Evolutionary conservation across 2,888 invertebrate genomes (phyloP).

Genomic region (Xestobium rufovillosum): DNA sequence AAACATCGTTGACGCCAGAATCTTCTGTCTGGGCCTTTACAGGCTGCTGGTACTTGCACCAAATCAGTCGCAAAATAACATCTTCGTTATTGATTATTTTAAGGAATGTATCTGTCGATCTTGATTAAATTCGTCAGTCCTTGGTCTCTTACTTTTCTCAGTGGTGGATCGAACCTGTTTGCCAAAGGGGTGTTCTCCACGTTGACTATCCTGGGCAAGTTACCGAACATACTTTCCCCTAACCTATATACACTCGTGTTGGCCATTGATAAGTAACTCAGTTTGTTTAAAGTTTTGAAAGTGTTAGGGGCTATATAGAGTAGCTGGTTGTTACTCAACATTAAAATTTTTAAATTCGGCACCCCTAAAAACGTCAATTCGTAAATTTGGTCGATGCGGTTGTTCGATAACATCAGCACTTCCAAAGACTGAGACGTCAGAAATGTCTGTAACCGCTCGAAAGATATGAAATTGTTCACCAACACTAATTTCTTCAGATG

Average conservation of each 20-base stretch:
- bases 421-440: constrained; percentile 34
- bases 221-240: constrained; percentile 35
- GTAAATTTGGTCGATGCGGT: constrained; percentile 36
- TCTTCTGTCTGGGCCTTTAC: too few species aligned
- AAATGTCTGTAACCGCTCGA: constrained; percentile 33
- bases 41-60: too few species aligned
- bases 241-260: constrained; percentile 37
- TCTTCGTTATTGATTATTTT: too few species aligned
- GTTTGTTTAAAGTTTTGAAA: constrained; percentile 33
- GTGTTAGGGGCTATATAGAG: constrained; percentile 31
- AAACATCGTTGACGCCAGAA: too few species aligned
- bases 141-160: constrained; percentile 34
- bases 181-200: constrained; percentile 37
- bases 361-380: constrained; percentile 36
- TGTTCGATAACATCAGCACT: constrained; percentile 34
- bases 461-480: constrained; percentile 34
- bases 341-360: constrained; percentile 34
- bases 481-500: constrained; percentile 35
- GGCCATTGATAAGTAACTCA: constrained; percentile 37
- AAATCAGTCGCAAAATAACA: too few species aligned
- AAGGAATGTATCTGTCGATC: constrained; percentile 23
- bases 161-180: constrained; percentile 35
- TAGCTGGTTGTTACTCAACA: constrained; percentile 35
- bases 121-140: constrained; percentile 32
- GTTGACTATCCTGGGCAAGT: constrained; percentile 35